Conservation (phyloP, 2,113 vertebrate genomes). For the Chloropsis cyanopogon region DNA sequence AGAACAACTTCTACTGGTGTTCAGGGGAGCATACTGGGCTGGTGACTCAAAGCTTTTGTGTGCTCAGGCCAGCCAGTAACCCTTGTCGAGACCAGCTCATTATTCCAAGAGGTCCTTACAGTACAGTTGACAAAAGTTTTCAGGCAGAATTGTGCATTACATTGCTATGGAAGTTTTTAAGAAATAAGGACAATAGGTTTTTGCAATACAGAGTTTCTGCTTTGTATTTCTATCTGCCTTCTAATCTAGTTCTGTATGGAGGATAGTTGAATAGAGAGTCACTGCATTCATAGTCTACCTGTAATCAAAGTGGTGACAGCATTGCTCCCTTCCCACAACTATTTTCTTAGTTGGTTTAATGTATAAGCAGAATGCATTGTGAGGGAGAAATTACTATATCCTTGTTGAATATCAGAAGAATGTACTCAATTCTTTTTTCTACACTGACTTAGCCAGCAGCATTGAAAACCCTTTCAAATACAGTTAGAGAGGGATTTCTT, state of each 20-base stretch:
- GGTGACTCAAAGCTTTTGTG: not conserved
- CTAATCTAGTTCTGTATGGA: not conserved
- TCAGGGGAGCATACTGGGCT: not conserved
- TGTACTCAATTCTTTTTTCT: not conserved
- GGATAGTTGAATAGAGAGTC: not conserved
- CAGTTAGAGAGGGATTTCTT: not conserved
- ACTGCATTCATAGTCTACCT: not conserved
- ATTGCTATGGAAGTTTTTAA: not conserved
- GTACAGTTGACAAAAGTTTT: not conserved
- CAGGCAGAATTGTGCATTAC: not conserved
- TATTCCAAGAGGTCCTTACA: not conserved
- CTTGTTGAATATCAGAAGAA: not conserved
- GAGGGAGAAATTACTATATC: not conserved
- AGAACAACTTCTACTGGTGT: not conserved
- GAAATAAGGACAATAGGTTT: not conserved
- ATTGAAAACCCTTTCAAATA: not conserved
- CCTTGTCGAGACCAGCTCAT: not conserved
- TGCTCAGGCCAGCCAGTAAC: not conserved
- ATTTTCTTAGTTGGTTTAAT: not conserved
- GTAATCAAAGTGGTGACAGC: not conserved
- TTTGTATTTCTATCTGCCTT: not conserved
- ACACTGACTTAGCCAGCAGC: not conserved
- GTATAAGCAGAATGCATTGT: not conserved
- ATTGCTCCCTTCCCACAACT: not conserved
- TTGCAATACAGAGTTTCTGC: not conserved